These are phyloP conservation scores for Strix aluco DNA, from an alignment of 2,113 vertebrate genomes.

Conservation along the genomic window DNA sequence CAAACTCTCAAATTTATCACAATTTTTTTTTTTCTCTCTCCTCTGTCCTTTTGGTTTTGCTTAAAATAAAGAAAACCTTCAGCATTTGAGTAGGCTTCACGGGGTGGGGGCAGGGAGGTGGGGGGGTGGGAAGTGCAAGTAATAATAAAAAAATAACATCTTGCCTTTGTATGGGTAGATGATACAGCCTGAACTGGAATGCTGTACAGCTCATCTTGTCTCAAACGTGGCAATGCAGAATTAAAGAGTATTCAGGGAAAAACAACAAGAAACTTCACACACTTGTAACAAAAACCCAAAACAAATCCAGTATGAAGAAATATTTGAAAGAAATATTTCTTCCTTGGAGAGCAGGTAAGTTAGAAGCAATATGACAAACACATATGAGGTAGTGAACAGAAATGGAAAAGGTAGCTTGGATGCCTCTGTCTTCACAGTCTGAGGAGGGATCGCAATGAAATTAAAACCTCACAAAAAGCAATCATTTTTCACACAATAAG, in stretches of 20 bases:
- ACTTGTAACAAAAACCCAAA: neutral
- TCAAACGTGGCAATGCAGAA: neutral
- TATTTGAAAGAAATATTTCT: neutral
- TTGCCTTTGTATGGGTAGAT: neutral
- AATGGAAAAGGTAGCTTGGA: neutral
- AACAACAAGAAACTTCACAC: neutral
- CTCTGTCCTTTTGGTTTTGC: neutral
- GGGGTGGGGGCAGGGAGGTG: accelerated
- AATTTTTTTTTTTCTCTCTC: neutral
- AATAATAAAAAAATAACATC: neutral
- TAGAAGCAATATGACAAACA: neutral
- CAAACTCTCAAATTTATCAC: neutral
- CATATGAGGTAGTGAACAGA: neutral
- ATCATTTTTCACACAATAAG: neutral
- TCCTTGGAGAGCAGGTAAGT: neutral
- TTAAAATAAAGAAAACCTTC: neutral
- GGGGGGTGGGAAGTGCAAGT: neutral
- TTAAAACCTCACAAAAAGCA: neutral
- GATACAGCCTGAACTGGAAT: neutral
- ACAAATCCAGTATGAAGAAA: neutral
- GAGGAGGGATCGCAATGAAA: neutral
- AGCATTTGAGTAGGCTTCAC: neutral
- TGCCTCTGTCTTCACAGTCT: neutral
- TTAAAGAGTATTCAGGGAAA: neutral
- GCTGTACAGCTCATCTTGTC: neutral